Percentiles rank a stretch among this genome's conserved stretches.
phyloP scores from a whole-genome alignment of 2,888 invertebrate species.

The Prenolepis imparis region DNA sequence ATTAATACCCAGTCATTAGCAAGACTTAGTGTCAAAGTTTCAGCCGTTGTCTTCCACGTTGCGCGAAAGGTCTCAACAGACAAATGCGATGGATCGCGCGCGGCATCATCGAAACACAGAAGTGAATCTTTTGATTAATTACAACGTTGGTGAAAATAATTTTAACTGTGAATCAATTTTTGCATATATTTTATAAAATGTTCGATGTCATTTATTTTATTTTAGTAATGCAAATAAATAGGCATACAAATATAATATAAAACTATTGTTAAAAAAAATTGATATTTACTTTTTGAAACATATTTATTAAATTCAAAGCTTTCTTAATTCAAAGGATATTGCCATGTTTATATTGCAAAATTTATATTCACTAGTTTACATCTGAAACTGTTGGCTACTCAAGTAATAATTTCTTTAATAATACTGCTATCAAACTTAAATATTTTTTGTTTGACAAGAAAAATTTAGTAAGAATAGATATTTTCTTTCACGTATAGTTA shows the following conservation, averaged over 20 bases:
- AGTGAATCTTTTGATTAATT: constrained; percentile 62
- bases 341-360: too few species aligned
- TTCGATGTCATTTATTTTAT: neutral
- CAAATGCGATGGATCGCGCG: constrained; percentile 51
- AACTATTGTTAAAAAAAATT: neutral
- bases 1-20: constrained; percentile 67
- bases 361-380: neutral
- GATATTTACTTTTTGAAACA: neutral
- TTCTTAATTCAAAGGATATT: constrained; percentile 31
- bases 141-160: constrained; percentile 19
- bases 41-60: constrained; percentile 10
- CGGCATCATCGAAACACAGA: constrained; percentile 27
- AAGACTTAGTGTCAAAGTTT: constrained; percentile 54
- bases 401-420: constrained; percentile 6
- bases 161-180: constrained; percentile 13
- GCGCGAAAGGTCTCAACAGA: constrained; percentile 35
- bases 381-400: neutral
- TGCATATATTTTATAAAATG: neutral
- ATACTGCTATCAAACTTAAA: neutral
- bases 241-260: neutral
- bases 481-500: neutral
- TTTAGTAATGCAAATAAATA: neutral
- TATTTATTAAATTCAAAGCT: constrained; percentile 11
- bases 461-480: constrained; percentile 3
- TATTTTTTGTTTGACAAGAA: neutral